Percentiles rank a stretch among this genome's conserved stretches.
phyloP scores from a whole-genome alignment of 2,113 vertebrate genomes.

The Xiphorhynchus elegans region DNA sequence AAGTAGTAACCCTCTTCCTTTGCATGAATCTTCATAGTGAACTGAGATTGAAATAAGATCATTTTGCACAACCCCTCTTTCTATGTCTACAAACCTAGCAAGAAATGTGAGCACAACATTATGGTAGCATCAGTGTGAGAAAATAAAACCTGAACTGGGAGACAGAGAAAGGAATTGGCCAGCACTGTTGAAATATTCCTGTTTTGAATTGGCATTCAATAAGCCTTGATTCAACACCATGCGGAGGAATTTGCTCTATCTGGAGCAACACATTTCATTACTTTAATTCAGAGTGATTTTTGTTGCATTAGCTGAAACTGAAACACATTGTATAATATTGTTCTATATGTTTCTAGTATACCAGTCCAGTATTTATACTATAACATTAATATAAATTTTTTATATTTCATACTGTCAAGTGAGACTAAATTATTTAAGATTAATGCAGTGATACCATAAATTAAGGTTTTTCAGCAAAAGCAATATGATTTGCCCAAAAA shows the following conservation, averaged over 20 bases:
- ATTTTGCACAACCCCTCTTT: background rate
- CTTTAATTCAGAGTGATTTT: background rate
- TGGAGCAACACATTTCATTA: background rate
- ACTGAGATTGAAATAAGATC: background rate
- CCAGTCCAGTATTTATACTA: background rate
- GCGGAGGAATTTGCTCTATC: background rate
- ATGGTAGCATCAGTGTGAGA: background rate
- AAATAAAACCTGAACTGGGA: background rate
- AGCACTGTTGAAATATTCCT: background rate
- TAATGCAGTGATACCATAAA: background rate
- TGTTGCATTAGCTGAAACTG: background rate
- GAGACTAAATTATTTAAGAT: background rate
- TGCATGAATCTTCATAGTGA: background rate
- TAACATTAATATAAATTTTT: background rate
- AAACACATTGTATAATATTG: background rate
- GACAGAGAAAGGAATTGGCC: background rate
- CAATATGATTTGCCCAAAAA: background rate
- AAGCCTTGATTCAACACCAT: background rate
- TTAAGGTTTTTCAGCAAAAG: background rate
- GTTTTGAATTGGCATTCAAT: background rate
- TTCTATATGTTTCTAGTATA: background rate
- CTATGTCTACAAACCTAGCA: rapidly evolving
- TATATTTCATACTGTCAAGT: background rate
- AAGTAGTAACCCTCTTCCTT: rapidly evolving
- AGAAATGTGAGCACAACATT: background rate